phyloP scores from a whole-genome alignment of 92 coral and sea anemone species.

The Blastomussa wellsi region DNA sequence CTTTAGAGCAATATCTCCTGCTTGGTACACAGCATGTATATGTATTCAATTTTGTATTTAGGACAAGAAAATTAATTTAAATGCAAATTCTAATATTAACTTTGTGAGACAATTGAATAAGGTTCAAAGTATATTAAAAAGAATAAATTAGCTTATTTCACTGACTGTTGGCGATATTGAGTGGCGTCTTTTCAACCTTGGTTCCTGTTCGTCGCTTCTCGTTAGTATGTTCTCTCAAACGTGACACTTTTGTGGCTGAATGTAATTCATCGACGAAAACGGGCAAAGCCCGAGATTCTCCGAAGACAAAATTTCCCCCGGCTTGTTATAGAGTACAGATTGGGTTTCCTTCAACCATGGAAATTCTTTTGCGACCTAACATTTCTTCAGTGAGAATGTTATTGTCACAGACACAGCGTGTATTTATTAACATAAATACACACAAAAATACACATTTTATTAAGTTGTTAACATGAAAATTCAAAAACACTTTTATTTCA shows the following conservation, averaged over 20 bases:
- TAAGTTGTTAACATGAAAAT: too few species aligned
- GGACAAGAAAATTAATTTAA: slow-evolving; percentile 16
- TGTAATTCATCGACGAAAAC: too few species aligned
- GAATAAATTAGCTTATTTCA: slow-evolving; percentile 18
- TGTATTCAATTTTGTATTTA: slow-evolving; percentile 6
- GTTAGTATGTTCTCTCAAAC: not conserved
- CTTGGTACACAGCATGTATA: not conserved
- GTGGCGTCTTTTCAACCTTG: not conserved
- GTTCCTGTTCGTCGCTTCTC: not conserved
- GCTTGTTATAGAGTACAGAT: too few species aligned
- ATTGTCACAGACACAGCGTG: too few species aligned
- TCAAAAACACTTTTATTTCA: not conserved
- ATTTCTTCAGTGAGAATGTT: too few species aligned
- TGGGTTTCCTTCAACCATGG: too few species aligned
- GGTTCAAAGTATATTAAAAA: not conserved
- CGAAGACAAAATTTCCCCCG: not conserved
- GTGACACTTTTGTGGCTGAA: not conserved
- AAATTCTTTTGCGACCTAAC: too few species aligned
- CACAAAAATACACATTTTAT: too few species aligned
- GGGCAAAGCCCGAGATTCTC: not conserved
- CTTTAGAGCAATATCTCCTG: not conserved
- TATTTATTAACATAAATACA: too few species aligned
- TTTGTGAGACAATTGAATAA: not conserved
- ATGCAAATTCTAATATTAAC: not conserved
- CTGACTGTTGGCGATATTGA: not conserved